Conservation (phyloP, 2,888 invertebrate species). For the Perizoma affinitatum region DNA sequence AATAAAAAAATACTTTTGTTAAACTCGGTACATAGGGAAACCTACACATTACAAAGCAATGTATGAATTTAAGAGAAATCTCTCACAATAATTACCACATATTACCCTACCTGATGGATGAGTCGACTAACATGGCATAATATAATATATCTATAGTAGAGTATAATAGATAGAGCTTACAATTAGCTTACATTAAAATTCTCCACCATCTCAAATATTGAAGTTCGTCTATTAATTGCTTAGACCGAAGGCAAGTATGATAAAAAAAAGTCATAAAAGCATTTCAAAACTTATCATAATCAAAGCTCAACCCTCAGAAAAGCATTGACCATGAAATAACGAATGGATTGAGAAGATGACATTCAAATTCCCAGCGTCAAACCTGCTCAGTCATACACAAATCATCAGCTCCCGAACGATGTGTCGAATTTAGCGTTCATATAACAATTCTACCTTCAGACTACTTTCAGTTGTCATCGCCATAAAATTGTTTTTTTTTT, state of each 20-base stretch:
- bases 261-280: conserved; percentile 7
- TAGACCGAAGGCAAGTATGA: background rate
- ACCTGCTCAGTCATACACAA: conserved; percentile 71
- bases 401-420: conserved; percentile 64
- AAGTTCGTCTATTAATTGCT: conserved; percentile 9
- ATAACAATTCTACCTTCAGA: conserved; percentile 59
- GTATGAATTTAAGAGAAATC: too few species aligned
- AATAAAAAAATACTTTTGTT: too few species aligned
- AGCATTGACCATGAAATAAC: conserved; percentile 72
- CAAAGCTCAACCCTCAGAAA: conserved; percentile 28
- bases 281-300: conserved; percentile 25
- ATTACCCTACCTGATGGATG: conserved; percentile 8
- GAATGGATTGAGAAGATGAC: conserved; percentile 74
- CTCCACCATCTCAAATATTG: conserved; percentile 20
- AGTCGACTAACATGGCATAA: conserved; percentile 6
- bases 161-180: conserved; percentile 1
- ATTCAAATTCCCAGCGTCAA: conserved; percentile 63
- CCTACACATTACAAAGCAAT: too few species aligned
- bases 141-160: too few species aligned
- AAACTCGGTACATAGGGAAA: too few species aligned
- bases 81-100: too few species aligned
- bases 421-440: conserved; percentile 77
- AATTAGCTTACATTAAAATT: conserved; percentile 13
- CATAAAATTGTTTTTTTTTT: conserved; percentile 60
- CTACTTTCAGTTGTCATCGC: conserved; percentile 70